Evolutionary conservation across 2,113 vertebrate species (phyloP), one percentile per base, ranked within the genome.

Genomic region (Chloropsis cyanopogon): DNA sequence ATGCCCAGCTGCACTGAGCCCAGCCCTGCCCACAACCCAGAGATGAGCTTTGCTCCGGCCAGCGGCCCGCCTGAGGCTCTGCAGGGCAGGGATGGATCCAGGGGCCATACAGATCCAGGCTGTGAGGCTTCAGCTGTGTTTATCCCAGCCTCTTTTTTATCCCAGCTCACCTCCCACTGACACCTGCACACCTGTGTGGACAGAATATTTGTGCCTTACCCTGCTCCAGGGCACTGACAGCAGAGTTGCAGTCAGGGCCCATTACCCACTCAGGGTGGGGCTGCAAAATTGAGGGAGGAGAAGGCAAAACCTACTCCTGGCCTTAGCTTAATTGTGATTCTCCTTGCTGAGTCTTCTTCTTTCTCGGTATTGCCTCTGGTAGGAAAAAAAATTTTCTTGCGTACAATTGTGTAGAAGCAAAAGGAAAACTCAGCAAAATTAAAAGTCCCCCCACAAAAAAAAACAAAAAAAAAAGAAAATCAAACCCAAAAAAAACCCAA

Each of bases 31-130:
- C 66, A 7, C 6, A 37, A 15, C 25, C 28, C 1, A 0, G 20
- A 0, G 0, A 46, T 0, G 6, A 77, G 78, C 61, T 86, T 88
- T 64, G 37, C 71, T 77, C 18, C 4, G 0, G 41, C 46, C 49
- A 72, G 41, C 0, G 0, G 65, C 65, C 75, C 71, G 52, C 42
- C 52, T 0, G 0, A 77, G 53, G 81, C 37, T 73, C 46, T 0
- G 0, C 9, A 6, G 7, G 50, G 60, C 26, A 44, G 37, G 49
- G 31, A 52, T 31, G 17, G n/a, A 77, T 72, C 29, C 52, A 47
- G 53, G 13, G 31, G 10, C 31, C 33, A 16, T 16, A 50, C 0
- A 5, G 39, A 75, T 82, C 15, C 82, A 71, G 53, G n/a, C 9
- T 85, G 65, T 44, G 53, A 84, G 37, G 24, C 6, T 87, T 89